These are phyloP conservation scores for Gerris lacustris DNA, from an alignment of 2,888 invertebrate species.

Conservation along the genomic window DNA sequence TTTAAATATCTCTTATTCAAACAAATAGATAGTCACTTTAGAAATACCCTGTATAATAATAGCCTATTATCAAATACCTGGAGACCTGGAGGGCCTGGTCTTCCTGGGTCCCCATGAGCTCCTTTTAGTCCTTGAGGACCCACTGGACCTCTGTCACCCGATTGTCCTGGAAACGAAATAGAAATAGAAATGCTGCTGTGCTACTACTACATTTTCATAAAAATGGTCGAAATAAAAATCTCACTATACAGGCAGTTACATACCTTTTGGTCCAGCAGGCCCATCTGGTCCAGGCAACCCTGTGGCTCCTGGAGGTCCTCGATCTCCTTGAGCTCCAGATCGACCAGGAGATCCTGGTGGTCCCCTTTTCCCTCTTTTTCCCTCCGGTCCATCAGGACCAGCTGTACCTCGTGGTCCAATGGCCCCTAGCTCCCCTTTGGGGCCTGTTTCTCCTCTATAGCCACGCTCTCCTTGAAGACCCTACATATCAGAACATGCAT, in stretches of 20 bases:
- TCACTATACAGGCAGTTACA: not conserved
- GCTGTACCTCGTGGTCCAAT: slow-evolving; percentile 64
- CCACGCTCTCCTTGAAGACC: slow-evolving; percentile 68
- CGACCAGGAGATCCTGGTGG: slow-evolving; percentile 56
- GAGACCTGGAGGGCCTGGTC: slow-evolving; percentile 31
- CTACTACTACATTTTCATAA: no score
- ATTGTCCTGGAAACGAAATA: slow-evolving; percentile 41
- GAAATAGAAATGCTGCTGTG: slow-evolving; percentile 40
- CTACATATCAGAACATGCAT: slow-evolving; percentile 36
- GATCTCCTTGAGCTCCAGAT: slow-evolving; percentile 56
- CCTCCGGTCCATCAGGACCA: slow-evolving; percentile 61
- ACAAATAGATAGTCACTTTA: no score
- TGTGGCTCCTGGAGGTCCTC: slow-evolving; percentile 53
- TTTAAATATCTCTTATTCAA: no score
- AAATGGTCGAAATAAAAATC: no score
- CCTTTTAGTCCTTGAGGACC: slow-evolving; percentile 34
- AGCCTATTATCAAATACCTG: slow-evolving; percentile 19
- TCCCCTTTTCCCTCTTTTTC: slow-evolving; percentile 69
- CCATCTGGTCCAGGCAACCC: slow-evolving; percentile 56
- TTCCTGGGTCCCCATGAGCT: slow-evolving; percentile 33
- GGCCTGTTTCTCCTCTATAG: slow-evolving; percentile 62
- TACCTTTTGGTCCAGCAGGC: slow-evolving; percentile 46
- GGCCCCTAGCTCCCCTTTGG: slow-evolving; percentile 60
- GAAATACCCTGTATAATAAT: no score
- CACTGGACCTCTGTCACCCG: slow-evolving; percentile 38